Evolutionary conservation across 1,140 invertebrate species (phyloP).

Genomic region (Pseudachorutes palmiensis): DNA sequence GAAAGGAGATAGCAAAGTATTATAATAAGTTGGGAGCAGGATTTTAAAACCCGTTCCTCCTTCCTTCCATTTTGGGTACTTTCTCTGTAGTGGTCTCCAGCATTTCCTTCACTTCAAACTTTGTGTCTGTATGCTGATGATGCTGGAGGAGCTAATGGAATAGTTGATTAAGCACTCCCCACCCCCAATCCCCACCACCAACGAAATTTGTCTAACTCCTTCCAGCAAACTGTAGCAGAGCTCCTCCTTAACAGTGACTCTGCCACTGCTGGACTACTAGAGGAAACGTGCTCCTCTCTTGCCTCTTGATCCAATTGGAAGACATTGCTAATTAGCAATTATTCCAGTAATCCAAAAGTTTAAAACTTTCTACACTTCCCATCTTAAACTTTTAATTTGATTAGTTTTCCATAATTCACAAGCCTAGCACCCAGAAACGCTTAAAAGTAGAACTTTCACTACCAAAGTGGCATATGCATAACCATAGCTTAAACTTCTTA

Average conservation of each 20-base stretch:
- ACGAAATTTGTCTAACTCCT: too few relatives aligned
- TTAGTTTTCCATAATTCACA: neutral
- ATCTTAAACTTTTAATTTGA: slow-evolving; percentile 1
- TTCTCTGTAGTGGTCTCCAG: too few relatives aligned
- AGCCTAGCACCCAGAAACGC: neutral
- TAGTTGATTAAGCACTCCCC: slow-evolving; percentile 34
- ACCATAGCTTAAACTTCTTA: too few relatives aligned
- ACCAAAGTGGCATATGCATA: too few relatives aligned
- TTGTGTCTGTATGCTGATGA: too few relatives aligned
- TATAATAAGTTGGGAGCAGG: neutral
- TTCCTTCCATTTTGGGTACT: too few relatives aligned
- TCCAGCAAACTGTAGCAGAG: too few relatives aligned
- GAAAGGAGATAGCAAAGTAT: neutral
- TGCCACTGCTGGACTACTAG: too few relatives aligned
- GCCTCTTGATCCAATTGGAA: neutral
- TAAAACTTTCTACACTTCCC: neutral
- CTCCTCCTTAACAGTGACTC: too few relatives aligned
- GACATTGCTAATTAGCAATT: slow-evolving; percentile 1
- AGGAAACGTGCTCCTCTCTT: neutral
- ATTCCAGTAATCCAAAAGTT: neutral
- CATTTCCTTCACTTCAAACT: too few relatives aligned
- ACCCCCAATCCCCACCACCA: neutral
- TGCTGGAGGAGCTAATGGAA: slow-evolving; percentile 23
- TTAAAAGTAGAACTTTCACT: neutral
- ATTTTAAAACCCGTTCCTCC: neutral